Evolutionary conservation across 2,797 vertebrate species (phyloP), one percentile per base, ranked within the genome.

Genomic region (Syndactyla subalaris): DNA sequence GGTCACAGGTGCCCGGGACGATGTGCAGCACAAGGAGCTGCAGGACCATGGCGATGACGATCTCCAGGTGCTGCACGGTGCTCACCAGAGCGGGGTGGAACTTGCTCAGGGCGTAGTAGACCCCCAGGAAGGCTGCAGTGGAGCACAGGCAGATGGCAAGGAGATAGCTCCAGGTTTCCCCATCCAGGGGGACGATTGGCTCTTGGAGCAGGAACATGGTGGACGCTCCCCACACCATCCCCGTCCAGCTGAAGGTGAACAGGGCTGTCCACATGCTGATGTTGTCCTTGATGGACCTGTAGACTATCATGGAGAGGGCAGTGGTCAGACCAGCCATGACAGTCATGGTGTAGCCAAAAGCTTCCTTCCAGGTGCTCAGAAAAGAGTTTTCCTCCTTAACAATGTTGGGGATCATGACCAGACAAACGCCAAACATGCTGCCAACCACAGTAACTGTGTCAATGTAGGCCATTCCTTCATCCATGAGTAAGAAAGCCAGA

Each of bases 221-320:
- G 46, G 98, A 99, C 0, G 98, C 97, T 84, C 99, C 98, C 97
- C 99, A 99, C 70, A 99, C 91, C 6, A 98, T 99, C 93, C 99
- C 99, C 0, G 99, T 99, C 99, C 99, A 99, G 48, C 99, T 99
- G 21, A 99, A 99, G 19, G 99, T 99, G 97, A 99, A 99, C 38
- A 99, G 98, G 7, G 99, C 99, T 2, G 99, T 99, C 98, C 99
- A 99, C 95, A 99, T 98, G 95, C 99, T 99, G 84, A 99, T 98
- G 93, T 98, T 98, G 89, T 99, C 99, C 96, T 99, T 99, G 93
- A 99, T 98, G 54, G 99, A 99, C 32, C 99, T 98, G 76, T 99
- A 99, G 52, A 99, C 98, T 41, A 99, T 99, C 98, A 99, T 98
- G 4, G 99, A 99, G 84, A 99, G 98, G 49, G 99, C 99, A 73